phyloP scores from a whole-genome alignment of 2,888 invertebrate species.

The Melanostoma mellinum region DNA sequence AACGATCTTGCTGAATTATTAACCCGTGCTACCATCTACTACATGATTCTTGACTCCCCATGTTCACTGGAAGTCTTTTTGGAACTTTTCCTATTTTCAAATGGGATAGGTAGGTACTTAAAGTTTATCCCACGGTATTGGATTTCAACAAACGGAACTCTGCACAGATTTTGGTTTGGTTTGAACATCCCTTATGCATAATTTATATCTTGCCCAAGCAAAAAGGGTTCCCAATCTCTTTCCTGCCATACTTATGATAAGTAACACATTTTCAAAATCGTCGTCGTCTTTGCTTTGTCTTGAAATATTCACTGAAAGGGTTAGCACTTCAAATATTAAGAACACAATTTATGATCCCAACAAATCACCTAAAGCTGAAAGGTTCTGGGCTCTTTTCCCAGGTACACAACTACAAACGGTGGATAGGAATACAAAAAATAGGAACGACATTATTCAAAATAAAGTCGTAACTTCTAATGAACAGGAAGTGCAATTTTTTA shows the following conservation, averaged over 20 bases:
- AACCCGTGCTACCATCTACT: too few species aligned
- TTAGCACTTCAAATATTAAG: background rate
- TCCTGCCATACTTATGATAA: background rate
- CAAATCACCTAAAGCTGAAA: background rate
- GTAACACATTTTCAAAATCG: conserved; percentile 22
- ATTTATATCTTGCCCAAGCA: conserved; percentile 3
- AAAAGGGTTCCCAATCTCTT: conserved; percentile 10
- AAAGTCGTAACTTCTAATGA: too few species aligned
- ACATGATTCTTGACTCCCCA: too few species aligned
- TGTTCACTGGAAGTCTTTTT: too few species aligned
- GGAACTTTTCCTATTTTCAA: background rate
- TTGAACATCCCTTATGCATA: background rate
- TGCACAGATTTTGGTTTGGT: background rate
- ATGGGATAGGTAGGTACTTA: background rate
- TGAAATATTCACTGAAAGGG: background rate
- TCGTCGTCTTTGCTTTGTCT: conserved; percentile 4
- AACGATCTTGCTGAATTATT: too few species aligned
- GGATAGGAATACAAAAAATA: conserved; percentile 8
- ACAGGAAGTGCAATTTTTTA: too few species aligned
- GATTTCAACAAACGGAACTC: background rate
- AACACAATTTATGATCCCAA: background rate
- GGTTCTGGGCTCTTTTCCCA: too few species aligned
- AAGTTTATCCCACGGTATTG: conserved; percentile 24
- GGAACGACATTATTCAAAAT: too few species aligned
- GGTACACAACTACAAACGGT: too few species aligned